Base-by-base conservation (phyloP, 2,797 vertebrate genomes). In the Vireo griseus region DNA sequence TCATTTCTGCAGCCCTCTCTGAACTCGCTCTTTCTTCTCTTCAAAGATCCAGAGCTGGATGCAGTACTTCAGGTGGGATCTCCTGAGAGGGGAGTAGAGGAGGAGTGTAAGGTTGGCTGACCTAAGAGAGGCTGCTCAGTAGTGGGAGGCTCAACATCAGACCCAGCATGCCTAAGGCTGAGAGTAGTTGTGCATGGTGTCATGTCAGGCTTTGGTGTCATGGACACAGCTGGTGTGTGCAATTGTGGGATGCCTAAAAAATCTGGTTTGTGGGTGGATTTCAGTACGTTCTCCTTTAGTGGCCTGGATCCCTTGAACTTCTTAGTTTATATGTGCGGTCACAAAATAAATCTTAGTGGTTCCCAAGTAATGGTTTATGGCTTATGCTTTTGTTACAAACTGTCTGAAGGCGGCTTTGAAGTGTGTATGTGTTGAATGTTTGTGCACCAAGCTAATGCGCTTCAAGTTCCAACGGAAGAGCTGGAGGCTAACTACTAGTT, bases 381-480 rank as follows among this genome's bases (percentile, higher is more conserved):
- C n/a, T 90, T 88, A 44, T 45, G 40, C 51, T 88, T 91, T 92
- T 93, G 31, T 90, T 91, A 71, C 11, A 17, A 71, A 65, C 39
- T 68, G 54, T 69, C 44, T 58, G 81, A 83, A 78, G 24, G 25
- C 65, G 35, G 21, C 83, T 94, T 92, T 95, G 87, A 91, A 81
- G 42, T 62, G 24, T 81, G 21, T 31, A 7, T 52, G 33, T 12
- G 0, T 80, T 75, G 72, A 52, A 71, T 82, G 50, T 58, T 66
- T 59, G 50, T 86, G 48, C 57, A 40, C 40, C 73, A 39, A 76
- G 54, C 37, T 79, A 40, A 81, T 62, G 26, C 55, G 47, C 16
- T 17, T 40, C 13, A 26, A 58, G 21, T 72, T 84, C 40, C 26
- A 78, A 18, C 2, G 3, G 51, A 29, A 86, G 45, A 52, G 28